phyloP scores from a whole-genome alignment of 1,140 invertebrate genomes.

The Hormaphis cornu region DNA sequence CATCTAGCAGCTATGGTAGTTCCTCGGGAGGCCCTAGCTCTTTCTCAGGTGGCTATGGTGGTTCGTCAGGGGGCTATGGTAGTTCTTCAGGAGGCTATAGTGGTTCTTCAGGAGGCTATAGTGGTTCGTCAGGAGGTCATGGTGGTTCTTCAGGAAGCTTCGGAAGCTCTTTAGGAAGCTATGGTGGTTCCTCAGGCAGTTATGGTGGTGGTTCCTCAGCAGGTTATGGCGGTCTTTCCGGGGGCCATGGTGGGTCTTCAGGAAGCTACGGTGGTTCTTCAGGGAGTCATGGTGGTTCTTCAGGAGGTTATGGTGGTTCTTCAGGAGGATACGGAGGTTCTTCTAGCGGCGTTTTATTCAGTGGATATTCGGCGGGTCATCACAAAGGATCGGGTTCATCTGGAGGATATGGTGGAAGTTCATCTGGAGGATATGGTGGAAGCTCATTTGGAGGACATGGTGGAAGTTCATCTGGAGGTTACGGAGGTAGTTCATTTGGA shows the following conservation, averaged over 20 bases:
- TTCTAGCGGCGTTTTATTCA: background rate
- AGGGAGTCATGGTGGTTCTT: conserved; percentile 31
- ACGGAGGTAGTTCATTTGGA: conserved; percentile 33
- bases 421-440: background rate
- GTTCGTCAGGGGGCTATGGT: conserved; percentile 32
- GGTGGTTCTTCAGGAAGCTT: background rate
- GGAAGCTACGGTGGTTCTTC: conserved; percentile 31
- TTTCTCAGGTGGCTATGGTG: background rate
- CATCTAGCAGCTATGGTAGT: conserved; percentile 1
- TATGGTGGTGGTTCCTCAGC: conserved; percentile 22
- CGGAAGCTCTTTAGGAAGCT: conserved; percentile 1
- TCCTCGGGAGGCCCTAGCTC: background rate
- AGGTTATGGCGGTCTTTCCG: background rate
- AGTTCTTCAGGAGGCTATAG: conserved; percentile 33
- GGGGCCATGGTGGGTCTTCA: conserved; percentile 11
- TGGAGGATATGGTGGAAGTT: background rate
- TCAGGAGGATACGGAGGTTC: conserved; percentile 4
- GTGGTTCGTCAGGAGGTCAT: background rate
- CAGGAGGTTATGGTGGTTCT: background rate
- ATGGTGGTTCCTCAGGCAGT: conserved; percentile 29
- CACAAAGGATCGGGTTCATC: background rate
- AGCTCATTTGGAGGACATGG: conserved; percentile 1
- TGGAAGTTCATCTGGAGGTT: conserved; percentile 31
- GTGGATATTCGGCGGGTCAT: background rate
- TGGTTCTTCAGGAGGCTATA: background rate